Percentiles rank a stretch among this genome's conserved stretches.
These are phyloP conservation scores for Tetranychus piercei DNA, from an alignment of 2,888 invertebrate species.

Conservation along the genomic window DNA sequence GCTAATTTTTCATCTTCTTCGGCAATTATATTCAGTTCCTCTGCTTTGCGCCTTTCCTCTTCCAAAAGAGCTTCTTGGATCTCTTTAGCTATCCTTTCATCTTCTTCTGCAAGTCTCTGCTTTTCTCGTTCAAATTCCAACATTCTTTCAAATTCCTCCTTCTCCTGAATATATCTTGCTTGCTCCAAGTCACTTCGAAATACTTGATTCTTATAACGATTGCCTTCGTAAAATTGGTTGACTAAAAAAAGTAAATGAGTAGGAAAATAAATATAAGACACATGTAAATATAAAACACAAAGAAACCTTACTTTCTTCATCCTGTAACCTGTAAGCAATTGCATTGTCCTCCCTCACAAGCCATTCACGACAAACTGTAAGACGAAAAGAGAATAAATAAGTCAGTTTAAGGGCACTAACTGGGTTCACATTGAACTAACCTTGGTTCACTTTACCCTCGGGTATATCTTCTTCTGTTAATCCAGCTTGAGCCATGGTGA, in stretches of 20 bases:
- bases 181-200: constrained; percentile 58
- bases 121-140: constrained; percentile 21
- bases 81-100: constrained; percentile 24
- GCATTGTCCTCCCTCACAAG: constrained; percentile 64
- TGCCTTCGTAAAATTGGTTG: constrained; percentile 54
- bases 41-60: constrained; percentile 28
- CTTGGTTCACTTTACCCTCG: constrained; percentile 10
- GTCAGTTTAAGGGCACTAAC: background rate
- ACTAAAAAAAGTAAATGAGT: constrained; percentile 39
- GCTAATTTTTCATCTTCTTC: constrained; percentile 24
- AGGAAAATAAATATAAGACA: constrained; percentile 14
- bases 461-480: constrained; percentile 5
- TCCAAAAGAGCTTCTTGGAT: constrained; percentile 20
- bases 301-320: constrained; percentile 50
- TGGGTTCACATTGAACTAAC: background rate
- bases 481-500: constrained; percentile 2
- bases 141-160: constrained; percentile 36
- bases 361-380: constrained; percentile 57
- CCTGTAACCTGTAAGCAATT: constrained; percentile 56
- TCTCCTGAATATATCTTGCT: constrained; percentile 53
- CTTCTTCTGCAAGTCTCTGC: constrained; percentile 33
- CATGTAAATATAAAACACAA: background rate
- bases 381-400: background rate
- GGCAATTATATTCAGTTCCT: constrained; percentile 19
- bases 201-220: constrained; percentile 52